Evolutionary conservation across 2,797 vertebrate species (phyloP), one percentile per base, ranked within the genome.

Genomic region (Falco cherrug): DNA sequence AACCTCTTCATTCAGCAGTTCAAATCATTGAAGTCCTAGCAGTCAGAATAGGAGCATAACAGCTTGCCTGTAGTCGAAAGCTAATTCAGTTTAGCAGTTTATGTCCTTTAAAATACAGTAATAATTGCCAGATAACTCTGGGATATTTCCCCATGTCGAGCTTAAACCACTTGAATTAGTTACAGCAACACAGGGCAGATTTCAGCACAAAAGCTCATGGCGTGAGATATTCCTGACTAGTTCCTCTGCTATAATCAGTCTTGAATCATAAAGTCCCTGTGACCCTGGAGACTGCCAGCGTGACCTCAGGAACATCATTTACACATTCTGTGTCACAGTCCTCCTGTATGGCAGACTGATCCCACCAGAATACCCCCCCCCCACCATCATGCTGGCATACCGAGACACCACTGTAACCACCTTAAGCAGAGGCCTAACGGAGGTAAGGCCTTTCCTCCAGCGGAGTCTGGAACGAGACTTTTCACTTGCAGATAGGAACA

Each of bases 21-120:
- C 57, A 57, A 61, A 71, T 41, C 43, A 48, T 39, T 73, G 1
- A 71, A 61, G 47, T 82, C 63, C 39, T 47, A 63, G 25, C 51
- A 87, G 71, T 51, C 71, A 82, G n/a, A 74, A 64, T 0, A 77
- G 18, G 48, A 67, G 64, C 13, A 1, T 35, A 89, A 77, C 45
- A 60, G 43, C 25, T 91, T 79, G 51, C 51, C 64, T 82, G 25
- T 69, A 79, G 59, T 15, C 65, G 73, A 90, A 94, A 76, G 39
- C 26, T 84, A 91, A 69, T 92, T 87, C 43, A 63, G 8, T 87
- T 96, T 77, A 84, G n/a, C 37, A 71, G n/a, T 88, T 81, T 57
- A 57, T 51, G 13, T 61, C 68, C 69, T 90, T 93, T 93, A 81
- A 91, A 93, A 90, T 43, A 78, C 47, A 87, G 16, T 69, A 53